A percentile compares a stretch with the other conserved stretches of the same genome.
These are phyloP conservation scores for Stomatorhinus ivindoensis DNA, from an alignment of 2,113 vertebrate species.

Conservation along the genomic window DNA sequence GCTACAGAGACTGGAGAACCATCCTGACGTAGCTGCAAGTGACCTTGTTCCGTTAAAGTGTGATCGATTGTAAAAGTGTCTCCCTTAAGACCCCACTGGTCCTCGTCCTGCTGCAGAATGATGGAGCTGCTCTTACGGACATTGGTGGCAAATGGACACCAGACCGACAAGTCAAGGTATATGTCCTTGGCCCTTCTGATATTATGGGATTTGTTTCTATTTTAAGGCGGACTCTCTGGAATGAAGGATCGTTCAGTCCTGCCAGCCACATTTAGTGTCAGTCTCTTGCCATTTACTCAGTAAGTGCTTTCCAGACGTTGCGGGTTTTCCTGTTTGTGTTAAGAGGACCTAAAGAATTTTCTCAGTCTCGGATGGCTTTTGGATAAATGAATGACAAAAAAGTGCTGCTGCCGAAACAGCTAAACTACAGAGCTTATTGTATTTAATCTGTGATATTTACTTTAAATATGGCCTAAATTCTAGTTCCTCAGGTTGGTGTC, in stretches of 20 bases:
- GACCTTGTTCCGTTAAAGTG: constrained; percentile 5
- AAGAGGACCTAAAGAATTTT: background rate
- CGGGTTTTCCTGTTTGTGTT: background rate
- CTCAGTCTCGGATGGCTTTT: background rate
- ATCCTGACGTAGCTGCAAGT: background rate
- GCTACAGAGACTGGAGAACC: background rate
- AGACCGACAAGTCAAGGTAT: background rate
- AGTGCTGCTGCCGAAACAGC: background rate
- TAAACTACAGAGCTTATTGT: background rate
- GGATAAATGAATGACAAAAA: background rate
- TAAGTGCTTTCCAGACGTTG: background rate
- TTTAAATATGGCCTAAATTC: background rate
- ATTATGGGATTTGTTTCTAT: background rate
- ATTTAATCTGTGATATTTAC: background rate
- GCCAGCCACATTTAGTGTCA: background rate
- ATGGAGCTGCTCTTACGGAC: background rate
- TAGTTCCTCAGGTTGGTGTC: background rate
- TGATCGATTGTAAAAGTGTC: background rate
- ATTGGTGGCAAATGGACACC: background rate
- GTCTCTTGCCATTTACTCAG: background rate
- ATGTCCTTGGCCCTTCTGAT: background rate
- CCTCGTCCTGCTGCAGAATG: background rate
- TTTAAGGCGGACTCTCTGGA: background rate
- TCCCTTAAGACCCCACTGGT: background rate
- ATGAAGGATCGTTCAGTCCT: background rate